Evolutionary conservation across 2,888 invertebrate species (phyloP), one percentile per base, ranked within the genome.

Genomic region (Amorpha juglandis): DNA sequence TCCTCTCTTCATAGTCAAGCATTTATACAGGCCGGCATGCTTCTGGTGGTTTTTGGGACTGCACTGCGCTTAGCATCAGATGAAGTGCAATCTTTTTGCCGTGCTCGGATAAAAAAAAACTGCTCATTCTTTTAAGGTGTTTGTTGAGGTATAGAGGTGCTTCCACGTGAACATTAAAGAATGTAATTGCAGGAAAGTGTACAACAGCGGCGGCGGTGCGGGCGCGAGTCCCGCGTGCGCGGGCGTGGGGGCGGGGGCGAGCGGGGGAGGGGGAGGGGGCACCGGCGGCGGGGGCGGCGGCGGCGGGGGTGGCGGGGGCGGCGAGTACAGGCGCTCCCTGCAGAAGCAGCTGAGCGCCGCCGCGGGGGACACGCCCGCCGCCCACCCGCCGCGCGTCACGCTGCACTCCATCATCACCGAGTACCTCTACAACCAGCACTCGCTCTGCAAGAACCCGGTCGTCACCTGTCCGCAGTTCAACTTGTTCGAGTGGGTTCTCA

Each of bases 401-500:
- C 92, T 99, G 33, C 97, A 98, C 87, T 97, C 97, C 53, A 99
- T 99, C 80, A 98, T 99, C 71, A 98, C 98, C 0, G 99, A 99
- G 88, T 99, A 99, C 91, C 94, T 99, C 64, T 97, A 98, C 77
- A 98, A 98, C 91, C 99, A 99, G 88, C 99, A 99, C 91, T 97
- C 99, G n/a, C 93, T 98, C 8, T 99, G 99, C 93, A 98, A 97
- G 91, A 98, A 99, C 90, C 99, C 99, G 0, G 98, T 99, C 93
- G 97, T 98, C 45, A 99, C 98, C 0, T 99, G 99, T 89, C 99
- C 99, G 0, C 98, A 98, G 83, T 99, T 99, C 84, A 98, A 98
- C 86, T 94, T 99, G 48, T 98, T 98, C 81, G 95, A 96, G 96
- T 97, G 83, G 95, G 96, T 95, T 50, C 1, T 50, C 7, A 38